A percentile compares a stretch with the other conserved stretches of the same genome.
These are phyloP conservation scores for Dolichomitus sp. DNA, from an alignment of 2,888 invertebrate genomes.

Conservation along the genomic window DNA sequence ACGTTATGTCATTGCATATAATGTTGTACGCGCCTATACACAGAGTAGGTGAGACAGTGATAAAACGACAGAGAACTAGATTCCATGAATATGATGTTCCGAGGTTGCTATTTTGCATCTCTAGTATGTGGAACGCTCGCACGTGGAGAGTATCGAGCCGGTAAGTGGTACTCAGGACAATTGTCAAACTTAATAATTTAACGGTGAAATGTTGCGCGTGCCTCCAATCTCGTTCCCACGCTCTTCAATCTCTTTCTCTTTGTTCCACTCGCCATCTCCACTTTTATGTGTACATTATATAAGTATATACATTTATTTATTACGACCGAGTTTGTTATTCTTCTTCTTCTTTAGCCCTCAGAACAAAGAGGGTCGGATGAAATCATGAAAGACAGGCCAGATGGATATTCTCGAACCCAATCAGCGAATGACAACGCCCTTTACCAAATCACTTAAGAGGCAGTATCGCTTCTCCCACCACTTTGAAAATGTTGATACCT, in stretches of 20 bases:
- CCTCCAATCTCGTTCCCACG: conserved; percentile 15
- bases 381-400: too few species aligned
- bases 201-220: conserved; percentile 39
- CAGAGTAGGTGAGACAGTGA: neutral
- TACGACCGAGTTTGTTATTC: too few species aligned
- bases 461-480: too few species aligned
- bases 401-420: too few species aligned
- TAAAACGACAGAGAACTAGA: conserved; percentile 11
- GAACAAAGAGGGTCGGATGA: too few species aligned
- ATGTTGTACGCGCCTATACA: conserved; percentile 25
- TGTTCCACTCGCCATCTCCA: neutral
- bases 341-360: too few species aligned
- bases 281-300: neutral
- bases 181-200: conserved; percentile 58
- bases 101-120: conserved; percentile 19
- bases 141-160: conserved; percentile 5
- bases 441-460: too few species aligned
- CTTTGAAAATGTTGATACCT: too few species aligned
- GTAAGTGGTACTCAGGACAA: conserved; percentile 36
- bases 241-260: neutral
- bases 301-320: too few species aligned
- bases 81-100: conserved; percentile 14
- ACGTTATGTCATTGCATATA: conserved; percentile 10
- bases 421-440: too few species aligned
- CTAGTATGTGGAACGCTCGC: neutral